Evolutionary conservation across 2,797 vertebrate species (phyloP).

Genomic region (Sebastes iracundus): DNA sequence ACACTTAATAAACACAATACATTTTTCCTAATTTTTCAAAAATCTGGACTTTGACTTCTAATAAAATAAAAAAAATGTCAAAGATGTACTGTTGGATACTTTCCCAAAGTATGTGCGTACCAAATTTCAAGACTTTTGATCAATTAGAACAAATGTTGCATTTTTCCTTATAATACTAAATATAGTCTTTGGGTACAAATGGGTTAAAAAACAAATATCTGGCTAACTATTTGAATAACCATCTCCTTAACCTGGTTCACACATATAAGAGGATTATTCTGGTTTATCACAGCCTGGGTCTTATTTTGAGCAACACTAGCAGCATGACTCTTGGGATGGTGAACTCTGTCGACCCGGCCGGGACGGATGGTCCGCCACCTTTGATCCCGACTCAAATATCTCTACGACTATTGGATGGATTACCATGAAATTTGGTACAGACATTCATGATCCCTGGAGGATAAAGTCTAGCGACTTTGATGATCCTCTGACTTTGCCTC

Average conservation of each 20-base stretch:
- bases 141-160: rapidly evolving
- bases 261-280: background rate
- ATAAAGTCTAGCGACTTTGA: background rate
- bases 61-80: no score
- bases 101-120: no score
- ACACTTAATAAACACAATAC: no score
- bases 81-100: no score
- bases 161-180: no score
- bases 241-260: background rate
- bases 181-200: no score
- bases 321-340: background rate
- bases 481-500: background rate
- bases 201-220: background rate
- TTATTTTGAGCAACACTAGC: background rate
- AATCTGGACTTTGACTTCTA: no score
- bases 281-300: background rate
- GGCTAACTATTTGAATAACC: background rate
- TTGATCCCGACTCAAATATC: background rate
- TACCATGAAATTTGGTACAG: background rate
- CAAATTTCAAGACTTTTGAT: no score
- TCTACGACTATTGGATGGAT: background rate
- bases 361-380: background rate
- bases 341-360: background rate
- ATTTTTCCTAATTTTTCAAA: no score
- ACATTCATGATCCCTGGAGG: background rate